Evolutionary conservation across 35 echinoderm and acorn worm genomes (phyloP).

Genomic region (Stichopus chloronotus): DNA sequence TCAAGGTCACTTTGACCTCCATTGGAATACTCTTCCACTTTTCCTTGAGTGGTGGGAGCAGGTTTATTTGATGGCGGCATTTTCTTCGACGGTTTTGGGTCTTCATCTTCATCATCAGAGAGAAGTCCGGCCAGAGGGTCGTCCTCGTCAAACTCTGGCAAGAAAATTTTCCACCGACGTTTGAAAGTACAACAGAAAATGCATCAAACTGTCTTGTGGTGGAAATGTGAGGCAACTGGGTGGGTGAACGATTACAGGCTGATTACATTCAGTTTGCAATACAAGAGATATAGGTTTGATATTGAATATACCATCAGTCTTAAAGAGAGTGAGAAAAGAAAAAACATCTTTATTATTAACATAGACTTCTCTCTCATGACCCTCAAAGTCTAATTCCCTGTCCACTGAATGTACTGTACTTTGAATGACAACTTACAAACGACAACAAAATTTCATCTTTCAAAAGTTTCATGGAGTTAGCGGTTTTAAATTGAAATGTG

Average conservation of each 20-base stretch:
- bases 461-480: no score
- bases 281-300: no score
- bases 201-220: background rate
- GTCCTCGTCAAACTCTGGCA: constrained; percentile 89
- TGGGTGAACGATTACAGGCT: background rate
- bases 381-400: no score
- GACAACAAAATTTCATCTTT: no score
- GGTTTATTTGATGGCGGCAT: constrained; percentile 13
- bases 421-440: no score
- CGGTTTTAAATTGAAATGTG: no score
- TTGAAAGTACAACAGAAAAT: background rate
- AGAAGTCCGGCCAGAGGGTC: constrained; percentile 87
- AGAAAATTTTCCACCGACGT: background rate
- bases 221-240: background rate
- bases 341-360: no score
- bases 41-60: background rate
- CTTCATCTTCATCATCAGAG: constrained; percentile 78
- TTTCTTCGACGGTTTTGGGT: constrained; percentile 42
- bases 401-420: no score
- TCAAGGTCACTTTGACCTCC: background rate
- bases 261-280: no score
- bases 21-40: background rate
- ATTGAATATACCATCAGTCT: no score
- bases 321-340: no score
- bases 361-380: no score